Conservation (phyloP, 1,140 invertebrate genomes). For the Drosophila baimaii region DNA sequence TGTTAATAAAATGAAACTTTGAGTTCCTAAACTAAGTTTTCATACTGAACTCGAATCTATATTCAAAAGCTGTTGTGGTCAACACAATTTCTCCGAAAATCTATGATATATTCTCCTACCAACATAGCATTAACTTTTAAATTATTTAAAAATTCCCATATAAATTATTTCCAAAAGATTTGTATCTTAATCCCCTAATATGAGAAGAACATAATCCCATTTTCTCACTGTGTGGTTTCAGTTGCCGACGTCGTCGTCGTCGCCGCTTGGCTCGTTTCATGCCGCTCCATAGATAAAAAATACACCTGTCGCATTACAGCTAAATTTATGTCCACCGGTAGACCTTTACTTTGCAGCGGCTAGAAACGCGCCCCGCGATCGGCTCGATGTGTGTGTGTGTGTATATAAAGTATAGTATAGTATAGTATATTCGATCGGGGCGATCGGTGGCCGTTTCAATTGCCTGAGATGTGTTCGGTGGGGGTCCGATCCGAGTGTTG, state of each 20-base stretch:
- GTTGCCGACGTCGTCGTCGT: slow-evolving; percentile 21
- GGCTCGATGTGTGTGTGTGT: slow-evolving; percentile 18
- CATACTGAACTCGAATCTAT: no score
- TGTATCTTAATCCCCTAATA: background rate
- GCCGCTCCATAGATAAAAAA: slow-evolving; percentile 82
- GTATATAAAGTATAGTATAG: no score
- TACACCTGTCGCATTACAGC: slow-evolving; percentile 83
- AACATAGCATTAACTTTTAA: no score
- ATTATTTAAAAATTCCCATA: no score
- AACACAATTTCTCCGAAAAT: no score
- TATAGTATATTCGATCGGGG: slow-evolving; percentile 61
- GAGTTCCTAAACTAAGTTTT: no score
- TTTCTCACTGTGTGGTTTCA: slow-evolving; percentile 36
- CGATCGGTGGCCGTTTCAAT: slow-evolving; percentile 66
- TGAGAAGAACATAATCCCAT: no score
- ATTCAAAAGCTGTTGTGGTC: no score
- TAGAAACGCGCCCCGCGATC: slow-evolving; percentile 71
- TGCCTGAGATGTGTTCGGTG: slow-evolving; percentile 65
- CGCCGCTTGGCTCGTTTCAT: slow-evolving; percentile 61
- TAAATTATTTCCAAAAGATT: no score
- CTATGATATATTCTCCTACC: no score
- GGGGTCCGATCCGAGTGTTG: slow-evolving; percentile 70
- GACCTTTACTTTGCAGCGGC: slow-evolving; percentile 80
- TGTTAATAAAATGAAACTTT: no score
- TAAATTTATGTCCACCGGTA: slow-evolving; percentile 84